Conservation (phyloP, 2,797 vertebrate genomes). For the Triplophysa bombifrons region DNA sequence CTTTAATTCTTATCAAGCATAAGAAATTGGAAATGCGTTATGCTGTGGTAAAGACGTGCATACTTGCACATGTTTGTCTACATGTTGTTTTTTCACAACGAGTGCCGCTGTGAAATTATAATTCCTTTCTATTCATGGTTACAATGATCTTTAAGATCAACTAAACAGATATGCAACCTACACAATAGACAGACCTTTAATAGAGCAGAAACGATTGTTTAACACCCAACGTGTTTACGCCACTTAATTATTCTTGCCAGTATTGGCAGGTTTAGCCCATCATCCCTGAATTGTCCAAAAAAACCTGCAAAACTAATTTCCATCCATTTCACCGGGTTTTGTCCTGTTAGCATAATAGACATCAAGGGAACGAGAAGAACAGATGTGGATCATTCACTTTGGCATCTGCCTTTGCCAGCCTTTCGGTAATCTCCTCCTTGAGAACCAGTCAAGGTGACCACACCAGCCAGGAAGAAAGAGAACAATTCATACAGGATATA, state of each 20-base stretch:
- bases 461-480: slow-evolving; percentile 43
- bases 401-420: slow-evolving; percentile 49
- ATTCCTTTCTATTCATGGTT: slow-evolving; percentile 33
- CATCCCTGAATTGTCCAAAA: slow-evolving; percentile 65
- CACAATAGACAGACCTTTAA: slow-evolving; percentile 50
- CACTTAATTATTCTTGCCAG: slow-evolving; percentile 25
- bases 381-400: slow-evolving; percentile 68
- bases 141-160: slow-evolving; percentile 26
- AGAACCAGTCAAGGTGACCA: slow-evolving; percentile 32
- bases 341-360: slow-evolving; percentile 60
- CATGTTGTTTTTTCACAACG: no score
- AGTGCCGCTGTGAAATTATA: background rate
- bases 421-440: slow-evolving; percentile 24
- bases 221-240: slow-evolving; percentile 23
- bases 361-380: slow-evolving; percentile 73
- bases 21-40: background rate
- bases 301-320: slow-evolving; percentile 60
- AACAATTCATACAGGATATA: slow-evolving; percentile 54
- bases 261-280: slow-evolving; percentile 11
- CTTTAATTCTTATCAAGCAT: background rate
- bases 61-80: background rate
- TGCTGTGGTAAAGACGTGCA: slow-evolving; percentile 4
- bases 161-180: background rate
- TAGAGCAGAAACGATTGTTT: slow-evolving; percentile 7
- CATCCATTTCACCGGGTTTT: slow-evolving; percentile 70